Evolutionary conservation across 2,888 invertebrate species (phyloP).

Genomic region (Temnothorax ravouxi): DNA sequence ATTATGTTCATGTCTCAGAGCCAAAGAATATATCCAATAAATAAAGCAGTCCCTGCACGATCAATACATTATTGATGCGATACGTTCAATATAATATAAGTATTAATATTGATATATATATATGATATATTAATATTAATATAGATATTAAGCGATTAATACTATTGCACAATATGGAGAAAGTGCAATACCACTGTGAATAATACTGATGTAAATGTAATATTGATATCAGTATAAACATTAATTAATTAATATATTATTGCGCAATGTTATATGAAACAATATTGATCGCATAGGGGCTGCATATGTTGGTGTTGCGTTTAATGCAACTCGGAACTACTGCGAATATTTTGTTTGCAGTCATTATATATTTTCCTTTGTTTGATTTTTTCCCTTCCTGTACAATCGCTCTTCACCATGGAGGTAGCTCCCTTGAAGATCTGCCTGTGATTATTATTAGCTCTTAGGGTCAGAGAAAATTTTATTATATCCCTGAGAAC

Average conservation of each 20-base stretch:
- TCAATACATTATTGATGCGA: neutral
- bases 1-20: constrained; percentile 26
- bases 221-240: neutral
- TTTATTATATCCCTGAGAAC: constrained; percentile 59
- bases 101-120: too few relatives aligned
- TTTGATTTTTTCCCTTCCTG: neutral
- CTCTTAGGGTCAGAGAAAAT: constrained; percentile 41
- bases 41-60: neutral
- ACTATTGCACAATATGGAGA: too few relatives aligned
- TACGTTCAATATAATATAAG: neutral
- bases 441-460: constrained; percentile 65
- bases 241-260: constrained; percentile 2
- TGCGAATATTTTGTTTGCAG: neutral
- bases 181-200: too few relatives aligned
- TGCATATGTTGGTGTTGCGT: neutral
- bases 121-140: neutral
- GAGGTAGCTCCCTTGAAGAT: neutral
- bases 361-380: neutral
- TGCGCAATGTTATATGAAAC: neutral
- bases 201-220: constrained; percentile 1
- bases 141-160: too few relatives aligned
- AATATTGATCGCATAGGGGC: neutral
- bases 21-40: constrained; percentile 9
- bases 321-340: constrained; percentile 5
- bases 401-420: neutral